Percentiles rank a stretch among this genome's conserved stretches.
Conservation (phyloP, 2,113 vertebrate species). For the Gambusia affinis region DNA sequence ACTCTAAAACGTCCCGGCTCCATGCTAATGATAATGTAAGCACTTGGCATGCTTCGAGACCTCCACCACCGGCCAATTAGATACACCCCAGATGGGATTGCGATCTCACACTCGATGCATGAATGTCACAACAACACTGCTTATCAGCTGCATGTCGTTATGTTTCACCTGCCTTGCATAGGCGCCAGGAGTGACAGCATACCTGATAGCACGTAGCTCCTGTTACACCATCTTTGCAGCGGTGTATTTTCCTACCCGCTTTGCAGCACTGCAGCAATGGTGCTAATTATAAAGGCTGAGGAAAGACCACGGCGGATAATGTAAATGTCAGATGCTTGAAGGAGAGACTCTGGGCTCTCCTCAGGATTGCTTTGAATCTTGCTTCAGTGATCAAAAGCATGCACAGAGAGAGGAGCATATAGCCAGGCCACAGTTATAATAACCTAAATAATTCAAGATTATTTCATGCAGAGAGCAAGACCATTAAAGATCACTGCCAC, state of each 20-base stretch:
- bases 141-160: slow-evolving; percentile 31
- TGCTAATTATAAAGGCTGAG: slow-evolving; percentile 62
- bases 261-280: slow-evolving; percentile 37
- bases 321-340: slow-evolving; percentile 64
- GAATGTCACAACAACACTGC: slow-evolving; percentile 33
- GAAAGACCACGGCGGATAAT: slow-evolving; percentile 55
- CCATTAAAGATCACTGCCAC: slow-evolving; percentile 53
- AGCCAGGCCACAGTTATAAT: slow-evolving; percentile 31
- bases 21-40: slow-evolving; percentile 45
- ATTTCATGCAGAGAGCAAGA: slow-evolving; percentile 44
- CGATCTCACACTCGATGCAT: slow-evolving; percentile 11
- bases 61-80: slow-evolving; percentile 55
- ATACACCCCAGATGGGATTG: slow-evolving; percentile 17
- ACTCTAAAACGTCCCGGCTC: slow-evolving; percentile 44
- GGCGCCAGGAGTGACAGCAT: slow-evolving; percentile 28
- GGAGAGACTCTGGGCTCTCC: slow-evolving; percentile 43
- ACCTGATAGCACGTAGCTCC: slow-evolving; percentile 17
- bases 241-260: slow-evolving; percentile 18
- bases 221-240: slow-evolving; percentile 28
- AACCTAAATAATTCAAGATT: slow-evolving; percentile 51
- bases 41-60: slow-evolving; percentile 46
- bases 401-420: slow-evolving; percentile 22
- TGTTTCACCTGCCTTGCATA: slow-evolving; percentile 26
- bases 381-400: slow-evolving; percentile 63
- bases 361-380: slow-evolving; percentile 62